Evolutionary conservation across 2,888 invertebrate genomes (phyloP), one percentile per base, ranked within the genome.

Genomic region (Lasioglossum oenotherae): DNA sequence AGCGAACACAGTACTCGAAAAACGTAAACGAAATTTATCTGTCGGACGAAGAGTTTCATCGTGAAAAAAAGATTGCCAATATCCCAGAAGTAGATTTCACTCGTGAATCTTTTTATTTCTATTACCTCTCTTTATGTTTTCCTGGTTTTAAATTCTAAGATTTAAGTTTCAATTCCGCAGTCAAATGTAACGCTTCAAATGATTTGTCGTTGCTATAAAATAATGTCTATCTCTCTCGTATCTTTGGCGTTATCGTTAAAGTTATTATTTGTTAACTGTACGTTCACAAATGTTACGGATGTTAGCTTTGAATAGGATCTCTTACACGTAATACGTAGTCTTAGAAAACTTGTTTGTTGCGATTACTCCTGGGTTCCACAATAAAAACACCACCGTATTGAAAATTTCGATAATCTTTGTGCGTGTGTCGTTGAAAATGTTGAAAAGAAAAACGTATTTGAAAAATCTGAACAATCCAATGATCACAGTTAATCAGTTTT

Each of bases 401-500:
- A 46, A 14, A 64, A 82, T 82, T 80, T 80, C 23, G 64, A 77
- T 53, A 74, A 73, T 78, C 44, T 60, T 84, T 90, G 87, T 85
- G 87, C 86, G 85, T 77, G 35, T 53, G 78, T 53, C 76, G 80
- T 83, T 77, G 72, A 38, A 2, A 74, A 64, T 71, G 72, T 72
- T 38, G 41, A 75, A 6, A 38, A 38, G 8, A 77, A 74, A 16
- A 71, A n/a, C 23, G 23, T 69, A 38, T 71, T 57, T 31, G 27
- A 69, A 71, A 10, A 73, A 75, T 64, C 31, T 38, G 71, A 84
- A 82, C 80, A 76, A 83, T 72, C 74, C 78, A 84, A 76, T 82
- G 80, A 91, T 91, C 86, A 91, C 92, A 88, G 84, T 88, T 71
- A 86, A 89, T 86, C 88, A 87, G 89, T 81, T 90, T 81, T 77